Evolutionary conservation across 2,113 vertebrate genomes (phyloP).

Genomic region (Saguinus midas): DNA sequence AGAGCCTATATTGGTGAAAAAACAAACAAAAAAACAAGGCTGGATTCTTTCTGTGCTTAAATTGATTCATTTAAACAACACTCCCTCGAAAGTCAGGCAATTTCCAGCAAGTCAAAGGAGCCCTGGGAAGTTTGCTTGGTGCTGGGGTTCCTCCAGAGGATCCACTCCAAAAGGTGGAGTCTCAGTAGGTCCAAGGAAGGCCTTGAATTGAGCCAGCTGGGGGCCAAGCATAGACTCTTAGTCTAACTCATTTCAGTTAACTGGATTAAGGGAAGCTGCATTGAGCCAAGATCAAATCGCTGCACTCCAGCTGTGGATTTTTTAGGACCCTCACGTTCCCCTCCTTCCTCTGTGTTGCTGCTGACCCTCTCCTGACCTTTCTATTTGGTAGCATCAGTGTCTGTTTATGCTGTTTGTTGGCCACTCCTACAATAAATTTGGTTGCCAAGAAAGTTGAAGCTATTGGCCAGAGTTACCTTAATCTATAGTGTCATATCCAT

Average conservation of each 20-base stretch:
- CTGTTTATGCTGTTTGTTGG: background rate
- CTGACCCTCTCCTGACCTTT: background rate
- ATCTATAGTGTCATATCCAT: background rate
- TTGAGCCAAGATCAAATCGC: too few relatives aligned
- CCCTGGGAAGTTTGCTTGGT: background rate
- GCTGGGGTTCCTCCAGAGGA: background rate
- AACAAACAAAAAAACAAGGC: background rate
- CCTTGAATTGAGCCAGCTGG: background rate
- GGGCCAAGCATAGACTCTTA: background rate
- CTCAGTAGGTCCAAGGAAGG: accelerated
- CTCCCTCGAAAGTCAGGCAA: background rate
- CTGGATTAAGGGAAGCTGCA: background rate
- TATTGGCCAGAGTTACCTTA: background rate
- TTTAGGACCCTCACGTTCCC: accelerated
- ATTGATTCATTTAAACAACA: background rate
- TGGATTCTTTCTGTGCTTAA: background rate
- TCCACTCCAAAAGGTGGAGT: background rate
- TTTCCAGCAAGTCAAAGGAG: background rate
- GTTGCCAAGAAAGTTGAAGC: background rate
- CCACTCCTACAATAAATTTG: background rate
- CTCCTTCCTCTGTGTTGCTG: background rate
- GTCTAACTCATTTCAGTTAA: background rate
- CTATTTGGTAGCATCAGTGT: background rate
- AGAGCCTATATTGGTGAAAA: background rate
- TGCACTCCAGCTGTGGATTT: background rate